phyloP scores from a whole-genome alignment of 2,797 vertebrate species.

The Alosa sapidissima region DNA sequence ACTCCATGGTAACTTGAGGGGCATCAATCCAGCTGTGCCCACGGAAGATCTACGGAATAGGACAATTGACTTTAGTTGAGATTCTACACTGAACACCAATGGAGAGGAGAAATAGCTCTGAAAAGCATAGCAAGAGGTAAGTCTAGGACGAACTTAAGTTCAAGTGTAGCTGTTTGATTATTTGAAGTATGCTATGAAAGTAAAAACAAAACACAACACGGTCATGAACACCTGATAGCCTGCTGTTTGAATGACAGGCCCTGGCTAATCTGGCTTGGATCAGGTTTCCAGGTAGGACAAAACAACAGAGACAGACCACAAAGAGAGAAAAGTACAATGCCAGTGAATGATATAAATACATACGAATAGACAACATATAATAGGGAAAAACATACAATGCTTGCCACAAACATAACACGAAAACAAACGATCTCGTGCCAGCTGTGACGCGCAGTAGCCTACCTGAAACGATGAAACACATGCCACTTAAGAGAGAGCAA shows the following conservation, averaged over 20 bases:
- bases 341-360: background rate
- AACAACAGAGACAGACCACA: background rate
- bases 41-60: slow-evolving; percentile 55
- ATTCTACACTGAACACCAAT: background rate
- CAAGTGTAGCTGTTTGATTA: background rate
- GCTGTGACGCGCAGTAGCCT: slow-evolving; percentile 16
- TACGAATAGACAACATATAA: background rate
- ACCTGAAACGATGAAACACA: slow-evolving; percentile 22
- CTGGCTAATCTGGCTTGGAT: background rate
- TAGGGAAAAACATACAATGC: background rate
- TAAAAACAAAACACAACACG: background rate
- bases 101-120: background rate
- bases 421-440: background rate
- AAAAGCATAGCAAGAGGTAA: background rate
- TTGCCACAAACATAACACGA: background rate
- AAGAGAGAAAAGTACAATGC: background rate
- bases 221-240: background rate
- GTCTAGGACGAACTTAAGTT: background rate
- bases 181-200: background rate
- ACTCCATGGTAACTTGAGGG: slow-evolving; percentile 66
- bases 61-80: background rate
- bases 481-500: background rate
- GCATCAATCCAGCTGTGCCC: slow-evolving; percentile 63
- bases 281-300: background rate
- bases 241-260: background rate